These are phyloP conservation scores for Ophiothrix spiculata DNA, from an alignment of 35 echinoderm and acorn worm species.

Conservation along the genomic window DNA sequence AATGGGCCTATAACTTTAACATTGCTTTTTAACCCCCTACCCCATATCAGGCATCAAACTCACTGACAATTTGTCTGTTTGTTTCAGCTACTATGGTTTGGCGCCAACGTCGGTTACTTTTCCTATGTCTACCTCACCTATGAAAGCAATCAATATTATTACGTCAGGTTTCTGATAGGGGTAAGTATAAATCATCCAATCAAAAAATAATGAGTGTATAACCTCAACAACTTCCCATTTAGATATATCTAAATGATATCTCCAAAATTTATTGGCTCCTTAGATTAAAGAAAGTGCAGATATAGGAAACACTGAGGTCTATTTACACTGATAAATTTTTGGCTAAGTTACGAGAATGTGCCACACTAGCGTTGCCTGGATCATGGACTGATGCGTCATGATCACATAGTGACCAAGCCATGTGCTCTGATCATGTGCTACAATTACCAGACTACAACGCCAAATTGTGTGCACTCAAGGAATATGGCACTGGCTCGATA, in stretches of 20 bases:
- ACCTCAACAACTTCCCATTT: too few relatives aligned
- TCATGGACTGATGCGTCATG: too few relatives aligned
- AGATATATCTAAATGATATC: neutral
- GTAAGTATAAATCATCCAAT: slow-evolving; percentile 57
- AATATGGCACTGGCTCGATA: too few relatives aligned
- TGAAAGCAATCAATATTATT: slow-evolving; percentile 49
- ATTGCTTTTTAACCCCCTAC: too few relatives aligned
- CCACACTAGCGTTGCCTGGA: neutral
- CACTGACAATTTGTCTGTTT: too few relatives aligned
- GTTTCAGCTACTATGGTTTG: slow-evolving; percentile 58
- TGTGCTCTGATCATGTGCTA: too few relatives aligned
- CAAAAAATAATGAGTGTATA: too few relatives aligned
- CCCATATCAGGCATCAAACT: too few relatives aligned
- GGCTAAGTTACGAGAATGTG: neutral
- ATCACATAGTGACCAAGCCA: too few relatives aligned
- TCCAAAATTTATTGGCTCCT: neutral
- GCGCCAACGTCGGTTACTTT: slow-evolving; percentile 48
- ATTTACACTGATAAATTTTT: neutral
- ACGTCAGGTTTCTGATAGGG: slow-evolving; percentile 60
- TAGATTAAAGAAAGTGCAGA: neutral
- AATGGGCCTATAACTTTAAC: too few relatives aligned
- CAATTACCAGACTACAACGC: too few relatives aligned
- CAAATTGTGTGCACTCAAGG: too few relatives aligned
- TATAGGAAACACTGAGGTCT: neutral
- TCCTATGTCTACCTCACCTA: slow-evolving; percentile 45